A percentile compares a stretch with the other conserved stretches of the same genome.
These are phyloP conservation scores for Euclidia mi DNA, from an alignment of 2,888 invertebrate genomes.

Conservation along the genomic window DNA sequence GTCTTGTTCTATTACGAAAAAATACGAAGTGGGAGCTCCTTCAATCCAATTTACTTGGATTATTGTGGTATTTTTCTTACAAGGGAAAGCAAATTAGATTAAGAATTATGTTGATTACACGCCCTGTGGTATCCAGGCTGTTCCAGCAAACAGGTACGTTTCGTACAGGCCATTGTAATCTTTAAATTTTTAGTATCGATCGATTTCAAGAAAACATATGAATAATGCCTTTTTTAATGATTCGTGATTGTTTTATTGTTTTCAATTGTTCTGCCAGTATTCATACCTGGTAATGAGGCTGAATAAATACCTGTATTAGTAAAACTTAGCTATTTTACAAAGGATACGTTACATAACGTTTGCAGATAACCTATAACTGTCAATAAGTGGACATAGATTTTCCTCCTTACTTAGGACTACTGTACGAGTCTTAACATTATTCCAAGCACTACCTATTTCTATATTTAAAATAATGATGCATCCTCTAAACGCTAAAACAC, in stretches of 20 bases:
- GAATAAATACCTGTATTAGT: too few relatives aligned
- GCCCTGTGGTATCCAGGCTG: slow-evolving; percentile 75
- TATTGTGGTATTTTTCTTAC: not conserved
- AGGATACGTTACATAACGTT: slow-evolving; percentile 72
- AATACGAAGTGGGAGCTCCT: not conserved
- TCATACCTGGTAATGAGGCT: too few relatives aligned
- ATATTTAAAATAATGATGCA: too few relatives aligned
- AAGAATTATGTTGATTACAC: slow-evolving; percentile 73
- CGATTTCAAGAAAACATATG: slow-evolving; percentile 10
- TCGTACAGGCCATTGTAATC: not conserved
- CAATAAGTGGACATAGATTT: slow-evolving; percentile 7
- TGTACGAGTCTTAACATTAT: too few relatives aligned
- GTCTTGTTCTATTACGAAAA: too few relatives aligned
- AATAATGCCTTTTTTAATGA: slow-evolving; percentile 37
- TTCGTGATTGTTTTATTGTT: not conserved
- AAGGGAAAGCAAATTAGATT: not conserved
- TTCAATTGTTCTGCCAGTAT: not conserved
- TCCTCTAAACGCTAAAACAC: too few relatives aligned
- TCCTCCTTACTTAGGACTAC: slow-evolving; percentile 1
- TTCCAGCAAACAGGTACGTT: slow-evolving; percentile 78
- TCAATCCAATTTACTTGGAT: not conserved
- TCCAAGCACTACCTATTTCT: too few relatives aligned
- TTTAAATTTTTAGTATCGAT: too few relatives aligned
- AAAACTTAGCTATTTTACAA: slow-evolving; percentile 1
- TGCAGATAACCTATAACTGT: slow-evolving; percentile 66